A percentile compares a stretch with the other conserved stretches of the same genome.
phyloP scores from a whole-genome alignment of 2,113 vertebrate species.

The Odocoileus virginianus region DNA sequence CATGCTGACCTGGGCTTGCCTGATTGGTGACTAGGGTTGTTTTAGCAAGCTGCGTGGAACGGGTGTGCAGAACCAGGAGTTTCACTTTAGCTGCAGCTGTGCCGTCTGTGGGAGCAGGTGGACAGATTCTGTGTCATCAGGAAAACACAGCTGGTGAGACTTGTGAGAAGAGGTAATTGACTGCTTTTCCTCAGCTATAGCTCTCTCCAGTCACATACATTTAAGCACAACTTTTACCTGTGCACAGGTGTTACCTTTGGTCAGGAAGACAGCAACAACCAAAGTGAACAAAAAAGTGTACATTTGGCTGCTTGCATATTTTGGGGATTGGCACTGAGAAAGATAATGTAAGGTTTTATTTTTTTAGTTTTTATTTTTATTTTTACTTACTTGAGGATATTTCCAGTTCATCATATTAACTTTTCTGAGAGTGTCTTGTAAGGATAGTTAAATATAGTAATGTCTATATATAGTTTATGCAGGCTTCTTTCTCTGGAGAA shows the following conservation, averaged over 20 bases:
- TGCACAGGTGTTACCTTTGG: background rate
- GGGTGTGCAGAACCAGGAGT: conserved; percentile 70
- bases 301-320: background rate
- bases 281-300: background rate
- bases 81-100: conserved; percentile 73
- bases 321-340: background rate
- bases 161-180: conserved; percentile 58
- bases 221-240: conserved; percentile 17
- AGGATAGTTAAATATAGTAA: background rate
- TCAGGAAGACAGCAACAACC: background rate
- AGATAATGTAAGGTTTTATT: background rate
- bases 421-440: background rate
- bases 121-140: conserved; percentile 6
- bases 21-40: background rate
- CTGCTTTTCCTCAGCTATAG: conserved; percentile 63
- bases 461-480: background rate
- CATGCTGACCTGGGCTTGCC: background rate
- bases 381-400: conserved; percentile 16
- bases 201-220: rapidly evolving
- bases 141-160: conserved; percentile 79
- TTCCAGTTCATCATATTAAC: background rate
- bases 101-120: conserved; percentile 78
- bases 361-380: background rate
- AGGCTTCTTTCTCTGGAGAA: background rate
- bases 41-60: background rate